Conservation (phyloP, 2,797 vertebrate species). For the Hipposideros larvatus region DNA sequence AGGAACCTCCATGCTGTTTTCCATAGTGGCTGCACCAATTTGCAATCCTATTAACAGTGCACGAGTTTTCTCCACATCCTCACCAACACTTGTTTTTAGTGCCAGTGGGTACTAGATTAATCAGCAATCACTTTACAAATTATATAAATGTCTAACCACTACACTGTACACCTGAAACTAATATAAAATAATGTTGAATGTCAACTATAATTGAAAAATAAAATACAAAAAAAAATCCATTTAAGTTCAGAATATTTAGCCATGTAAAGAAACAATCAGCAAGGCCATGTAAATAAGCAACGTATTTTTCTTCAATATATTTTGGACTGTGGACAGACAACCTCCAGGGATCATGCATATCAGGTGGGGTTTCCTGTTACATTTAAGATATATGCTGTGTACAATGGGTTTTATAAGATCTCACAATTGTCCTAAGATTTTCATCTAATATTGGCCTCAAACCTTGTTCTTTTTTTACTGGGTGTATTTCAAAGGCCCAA, state of each 20-base stretch:
- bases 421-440: conserved; percentile 65
- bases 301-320: not conserved
- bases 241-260: not conserved
- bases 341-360: not conserved
- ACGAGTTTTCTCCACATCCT: too few species aligned
- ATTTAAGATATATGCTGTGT: not conserved
- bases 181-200: too few species aligned
- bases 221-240: not conserved
- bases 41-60: too few species aligned
- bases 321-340: not conserved
- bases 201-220: too few species aligned
- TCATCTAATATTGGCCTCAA: conserved; percentile 46
- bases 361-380: not conserved
- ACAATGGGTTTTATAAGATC: conserved; percentile 42
- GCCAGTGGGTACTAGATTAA: too few species aligned
- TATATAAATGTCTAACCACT: too few species aligned
- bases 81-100: too few species aligned
- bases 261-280: not conserved
- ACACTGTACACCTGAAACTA: too few species aligned
- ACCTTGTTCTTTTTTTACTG: conserved; percentile 67
- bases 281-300: not conserved
- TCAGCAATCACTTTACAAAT: too few species aligned
- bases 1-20: too few species aligned
- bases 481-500: conserved; percentile 69
- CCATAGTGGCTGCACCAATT: too few species aligned